Evolutionary conservation across 2,797 vertebrate genomes (phyloP).

Genomic region (Hapalemur alaotrensis): DNA sequence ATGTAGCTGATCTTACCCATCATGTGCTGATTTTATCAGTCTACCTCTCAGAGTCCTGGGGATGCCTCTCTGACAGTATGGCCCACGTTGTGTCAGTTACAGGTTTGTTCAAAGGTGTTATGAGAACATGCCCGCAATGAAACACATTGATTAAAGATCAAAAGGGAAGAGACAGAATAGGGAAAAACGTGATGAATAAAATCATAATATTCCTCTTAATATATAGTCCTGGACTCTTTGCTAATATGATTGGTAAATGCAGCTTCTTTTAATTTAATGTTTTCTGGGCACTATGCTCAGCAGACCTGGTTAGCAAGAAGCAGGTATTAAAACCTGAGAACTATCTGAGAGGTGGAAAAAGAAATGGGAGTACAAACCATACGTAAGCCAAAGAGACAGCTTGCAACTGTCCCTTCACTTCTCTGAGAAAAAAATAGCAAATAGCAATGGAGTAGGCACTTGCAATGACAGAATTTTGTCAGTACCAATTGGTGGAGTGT

Average conservation of each 20-base stretch:
- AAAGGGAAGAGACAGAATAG: not conserved
- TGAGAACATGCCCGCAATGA: not conserved
- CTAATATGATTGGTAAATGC: not conserved
- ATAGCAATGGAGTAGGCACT: not conserved
- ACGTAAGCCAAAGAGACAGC: not conserved
- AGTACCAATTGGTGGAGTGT: not conserved
- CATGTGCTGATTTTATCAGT: not conserved
- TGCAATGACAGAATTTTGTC: conserved; percentile 1
- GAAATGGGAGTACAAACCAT: not conserved
- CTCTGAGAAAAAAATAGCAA: not conserved
- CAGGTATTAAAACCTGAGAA: conserved; percentile 23
- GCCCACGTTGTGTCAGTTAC: not conserved
- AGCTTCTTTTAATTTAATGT: not conserved
- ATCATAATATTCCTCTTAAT: not conserved
- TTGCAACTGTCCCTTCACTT: conserved; percentile 23
- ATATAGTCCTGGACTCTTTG: not conserved
- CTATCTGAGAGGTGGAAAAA: not conserved
- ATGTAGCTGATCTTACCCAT: not conserved
- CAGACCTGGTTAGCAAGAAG: not conserved
- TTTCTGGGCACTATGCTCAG: not conserved
- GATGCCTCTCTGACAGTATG: not conserved
- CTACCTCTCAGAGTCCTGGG: not conserved
- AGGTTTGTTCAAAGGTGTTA: not conserved
- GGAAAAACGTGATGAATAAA: not conserved
- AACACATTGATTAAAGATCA: not conserved